A percentile compares a stretch with the other conserved stretches of the same genome.
Evolutionary conservation across 2,888 invertebrate genomes (phyloP).

Genomic region (Eustalomyia histrio): DNA sequence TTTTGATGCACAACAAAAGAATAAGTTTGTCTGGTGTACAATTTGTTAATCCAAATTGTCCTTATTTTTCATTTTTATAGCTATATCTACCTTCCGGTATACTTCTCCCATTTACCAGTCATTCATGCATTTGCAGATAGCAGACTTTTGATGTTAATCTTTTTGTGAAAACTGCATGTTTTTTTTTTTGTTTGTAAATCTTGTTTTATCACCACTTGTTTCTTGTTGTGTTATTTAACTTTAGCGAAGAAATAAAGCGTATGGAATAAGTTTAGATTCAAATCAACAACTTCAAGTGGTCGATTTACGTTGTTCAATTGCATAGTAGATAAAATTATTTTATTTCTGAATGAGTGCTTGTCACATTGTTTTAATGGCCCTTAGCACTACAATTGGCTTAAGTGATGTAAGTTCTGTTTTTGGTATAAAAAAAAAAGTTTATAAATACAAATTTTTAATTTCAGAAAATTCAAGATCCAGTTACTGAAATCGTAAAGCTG

Average conservation of each 20-base stretch:
- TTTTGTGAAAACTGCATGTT: slow-evolving; percentile 46
- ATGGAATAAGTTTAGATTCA: slow-evolving; percentile 39
- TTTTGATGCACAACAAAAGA: too few species aligned
- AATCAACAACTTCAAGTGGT: slow-evolving; percentile 49
- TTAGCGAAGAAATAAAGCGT: slow-evolving; percentile 29
- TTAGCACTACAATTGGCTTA: too few species aligned
- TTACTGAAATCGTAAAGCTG: too few species aligned
- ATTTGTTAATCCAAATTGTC: too few species aligned
- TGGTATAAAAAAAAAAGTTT: too few species aligned
- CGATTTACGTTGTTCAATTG: slow-evolving; percentile 55
- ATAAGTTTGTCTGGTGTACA: too few species aligned
- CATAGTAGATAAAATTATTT: neutral
- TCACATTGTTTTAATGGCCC: too few species aligned
- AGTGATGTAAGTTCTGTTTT: too few species aligned
- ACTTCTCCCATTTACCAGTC: slow-evolving; percentile 17
- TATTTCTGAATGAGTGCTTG: neutral
- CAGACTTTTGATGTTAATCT: slow-evolving; percentile 46
- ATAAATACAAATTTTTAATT: too few species aligned
- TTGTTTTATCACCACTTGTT: slow-evolving; percentile 38
- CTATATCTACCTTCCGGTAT: neutral
- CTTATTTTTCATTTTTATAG: too few species aligned
- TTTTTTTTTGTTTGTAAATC: slow-evolving; percentile 17
- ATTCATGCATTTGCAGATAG: slow-evolving; percentile 17
- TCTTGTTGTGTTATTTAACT: slow-evolving; percentile 34
- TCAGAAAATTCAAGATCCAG: too few species aligned